Conservation (phyloP, 2,888 invertebrate species). For the Apamea monoglypha region DNA sequence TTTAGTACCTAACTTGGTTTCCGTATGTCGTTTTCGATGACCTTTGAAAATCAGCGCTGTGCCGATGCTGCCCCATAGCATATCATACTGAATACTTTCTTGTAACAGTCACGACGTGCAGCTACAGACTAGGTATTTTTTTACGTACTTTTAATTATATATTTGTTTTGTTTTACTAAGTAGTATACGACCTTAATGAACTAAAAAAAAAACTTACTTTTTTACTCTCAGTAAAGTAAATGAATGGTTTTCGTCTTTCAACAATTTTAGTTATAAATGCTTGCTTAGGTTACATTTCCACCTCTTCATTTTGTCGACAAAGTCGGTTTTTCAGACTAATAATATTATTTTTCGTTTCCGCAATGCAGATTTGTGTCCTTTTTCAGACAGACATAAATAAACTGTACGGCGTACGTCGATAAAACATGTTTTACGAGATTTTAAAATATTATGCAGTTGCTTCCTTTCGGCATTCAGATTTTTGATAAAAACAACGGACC, state of each 20-base stretch:
- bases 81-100: too few relatives aligned
- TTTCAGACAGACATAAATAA: background rate
- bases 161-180: too few relatives aligned
- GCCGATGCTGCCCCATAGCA: too few relatives aligned
- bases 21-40: too few relatives aligned
- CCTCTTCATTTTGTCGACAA: background rate
- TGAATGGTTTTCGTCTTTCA: background rate
- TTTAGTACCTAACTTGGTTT: too few relatives aligned
- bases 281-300: background rate
- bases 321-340: background rate
- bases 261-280: background rate
- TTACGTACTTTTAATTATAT: too few relatives aligned
- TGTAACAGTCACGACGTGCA: too few relatives aligned
- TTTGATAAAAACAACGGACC: background rate
- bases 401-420: background rate
- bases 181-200: too few relatives aligned
- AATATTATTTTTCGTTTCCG: background rate
- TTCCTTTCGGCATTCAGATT: background rate
- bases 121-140: too few relatives aligned
- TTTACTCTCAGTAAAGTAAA: too few relatives aligned
- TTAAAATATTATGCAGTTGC: background rate
- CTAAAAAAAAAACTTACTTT: too few relatives aligned
- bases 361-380: background rate
- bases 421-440: background rate
- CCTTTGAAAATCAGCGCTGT: too few relatives aligned